A percentile compares a stretch with the other conserved stretches of the same genome.
Conservation (phyloP, 2,113 vertebrate genomes). For the Plecturocebus donacophilus region DNA sequence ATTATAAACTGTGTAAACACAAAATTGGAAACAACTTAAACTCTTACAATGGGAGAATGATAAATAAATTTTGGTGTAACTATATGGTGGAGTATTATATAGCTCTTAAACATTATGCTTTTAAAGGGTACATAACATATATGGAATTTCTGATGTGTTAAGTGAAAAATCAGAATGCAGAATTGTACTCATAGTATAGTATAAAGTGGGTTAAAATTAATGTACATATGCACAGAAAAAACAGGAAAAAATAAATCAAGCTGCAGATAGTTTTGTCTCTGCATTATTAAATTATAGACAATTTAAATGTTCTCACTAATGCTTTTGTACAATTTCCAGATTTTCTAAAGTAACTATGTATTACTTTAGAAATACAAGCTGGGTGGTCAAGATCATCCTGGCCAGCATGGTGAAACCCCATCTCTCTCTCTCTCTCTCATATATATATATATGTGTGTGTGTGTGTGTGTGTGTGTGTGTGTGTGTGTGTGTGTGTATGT, state of each 20-base stretch:
- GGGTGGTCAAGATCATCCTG: too few species aligned
- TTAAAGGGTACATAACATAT: not conserved
- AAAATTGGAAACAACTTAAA: conserved; percentile 13
- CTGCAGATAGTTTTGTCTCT: not conserved
- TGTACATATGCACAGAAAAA: not conserved
- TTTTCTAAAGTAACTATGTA: conserved; percentile 2
- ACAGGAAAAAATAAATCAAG: not conserved
- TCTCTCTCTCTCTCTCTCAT: too few species aligned
- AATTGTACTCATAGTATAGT: not conserved
- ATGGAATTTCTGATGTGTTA: not conserved
- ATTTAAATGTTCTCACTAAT: not conserved
- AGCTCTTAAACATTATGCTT: not conserved
- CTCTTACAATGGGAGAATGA: not conserved
- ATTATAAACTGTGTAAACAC: not conserved
- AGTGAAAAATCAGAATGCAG: not conserved
- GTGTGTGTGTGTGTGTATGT: too few species aligned
- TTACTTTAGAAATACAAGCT: not conserved
- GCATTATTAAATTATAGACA: not conserved
- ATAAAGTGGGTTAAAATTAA: not conserved
- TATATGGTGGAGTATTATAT: not conserved
- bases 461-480: too few species aligned
- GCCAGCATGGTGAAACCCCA: too few species aligned
- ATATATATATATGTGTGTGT: too few species aligned
- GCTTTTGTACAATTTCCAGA: not conserved
- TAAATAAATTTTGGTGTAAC: not conserved